These are phyloP conservation scores for Seira musarum DNA, from an alignment of 2,888 invertebrate genomes.

Conservation along the genomic window DNA sequence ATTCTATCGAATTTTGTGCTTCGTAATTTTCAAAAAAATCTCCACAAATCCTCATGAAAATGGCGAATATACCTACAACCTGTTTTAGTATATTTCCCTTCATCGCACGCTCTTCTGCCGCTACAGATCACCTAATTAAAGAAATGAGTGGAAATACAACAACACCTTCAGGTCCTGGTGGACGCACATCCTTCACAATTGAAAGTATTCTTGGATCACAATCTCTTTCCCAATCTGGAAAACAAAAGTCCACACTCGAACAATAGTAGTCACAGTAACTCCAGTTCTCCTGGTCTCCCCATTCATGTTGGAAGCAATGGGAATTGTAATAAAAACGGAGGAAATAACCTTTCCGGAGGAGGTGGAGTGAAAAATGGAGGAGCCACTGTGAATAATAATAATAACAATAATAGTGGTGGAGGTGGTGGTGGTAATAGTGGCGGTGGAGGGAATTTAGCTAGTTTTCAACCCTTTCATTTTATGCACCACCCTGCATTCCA, in stretches of 20 bases:
- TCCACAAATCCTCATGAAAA: too few species aligned
- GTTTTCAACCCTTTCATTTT: conserved; percentile 67
- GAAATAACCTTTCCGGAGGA: too few species aligned
- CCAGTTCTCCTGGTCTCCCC: conserved; percentile 40
- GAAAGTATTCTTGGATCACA: conserved; percentile 65
- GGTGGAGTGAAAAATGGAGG: conserved; percentile 10
- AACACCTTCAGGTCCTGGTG: background rate
- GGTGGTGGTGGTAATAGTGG: conserved; percentile 35
- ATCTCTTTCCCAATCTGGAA: conserved; percentile 43
- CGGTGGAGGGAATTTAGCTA: conserved; percentile 23
- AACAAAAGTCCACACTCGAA: conserved; percentile 31
- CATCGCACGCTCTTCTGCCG: conserved; percentile 34
- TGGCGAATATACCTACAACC: conserved; percentile 60
- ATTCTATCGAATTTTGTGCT: too few species aligned
- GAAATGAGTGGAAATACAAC: background rate
- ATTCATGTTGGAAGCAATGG: background rate
- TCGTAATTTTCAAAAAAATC: too few species aligned
- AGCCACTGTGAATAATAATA: conserved; percentile 20
- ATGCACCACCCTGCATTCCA: conserved; percentile 69
- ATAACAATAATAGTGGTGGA: conserved; percentile 15
- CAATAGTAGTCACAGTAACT: background rate
- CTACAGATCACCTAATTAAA: conserved; percentile 44
- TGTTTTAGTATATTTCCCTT: conserved; percentile 61
- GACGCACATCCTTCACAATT: conserved; percentile 67
- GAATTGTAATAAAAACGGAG: conserved; percentile 29